A percentile compares a stretch with the other conserved stretches of the same genome.
Conservation (phyloP, 2,113 vertebrate genomes). For the Peucedramus taeniatus region DNA sequence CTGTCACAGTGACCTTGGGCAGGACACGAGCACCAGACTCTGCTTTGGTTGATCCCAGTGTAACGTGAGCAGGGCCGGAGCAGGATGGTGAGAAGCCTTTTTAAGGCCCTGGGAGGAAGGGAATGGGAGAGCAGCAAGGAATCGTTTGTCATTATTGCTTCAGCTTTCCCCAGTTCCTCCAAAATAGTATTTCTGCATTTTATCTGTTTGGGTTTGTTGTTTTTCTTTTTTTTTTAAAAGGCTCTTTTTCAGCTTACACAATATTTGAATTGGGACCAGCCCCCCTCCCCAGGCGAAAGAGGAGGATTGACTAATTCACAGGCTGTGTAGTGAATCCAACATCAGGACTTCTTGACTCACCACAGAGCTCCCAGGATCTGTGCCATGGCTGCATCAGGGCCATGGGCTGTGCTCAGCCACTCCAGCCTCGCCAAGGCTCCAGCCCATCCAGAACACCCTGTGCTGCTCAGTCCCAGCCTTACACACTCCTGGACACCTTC, state of each 20-base stretch:
- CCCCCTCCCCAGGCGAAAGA: not conserved
- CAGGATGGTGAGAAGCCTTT: not conserved
- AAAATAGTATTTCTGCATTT: not conserved
- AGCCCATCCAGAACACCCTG: not conserved
- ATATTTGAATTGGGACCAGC: not conserved
- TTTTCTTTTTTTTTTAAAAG: not conserved
- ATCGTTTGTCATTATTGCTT: accelerated
- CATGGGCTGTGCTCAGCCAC: not conserved
- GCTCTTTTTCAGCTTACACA: not conserved
- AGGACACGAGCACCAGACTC: not conserved
- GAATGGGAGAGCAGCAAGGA: not conserved
- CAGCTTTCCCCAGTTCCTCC: not conserved
- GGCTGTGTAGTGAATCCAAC: not conserved
- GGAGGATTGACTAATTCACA: constrained; percentile 10
- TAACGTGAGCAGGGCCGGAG: not conserved
- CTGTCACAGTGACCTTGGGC: constrained; percentile 13
- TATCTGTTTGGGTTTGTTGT: not conserved
- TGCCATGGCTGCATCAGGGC: not conserved
- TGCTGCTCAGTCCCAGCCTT: not conserved
- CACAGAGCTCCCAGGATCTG: not conserved
- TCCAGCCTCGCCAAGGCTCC: not conserved
- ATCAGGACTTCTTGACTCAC: not conserved
- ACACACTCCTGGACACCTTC: not conserved
- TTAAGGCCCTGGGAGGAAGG: not conserved
- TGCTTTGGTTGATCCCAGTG: not conserved